phyloP scores from a whole-genome alignment of 2,113 vertebrate genomes.

The Blennius ocellaris region DNA sequence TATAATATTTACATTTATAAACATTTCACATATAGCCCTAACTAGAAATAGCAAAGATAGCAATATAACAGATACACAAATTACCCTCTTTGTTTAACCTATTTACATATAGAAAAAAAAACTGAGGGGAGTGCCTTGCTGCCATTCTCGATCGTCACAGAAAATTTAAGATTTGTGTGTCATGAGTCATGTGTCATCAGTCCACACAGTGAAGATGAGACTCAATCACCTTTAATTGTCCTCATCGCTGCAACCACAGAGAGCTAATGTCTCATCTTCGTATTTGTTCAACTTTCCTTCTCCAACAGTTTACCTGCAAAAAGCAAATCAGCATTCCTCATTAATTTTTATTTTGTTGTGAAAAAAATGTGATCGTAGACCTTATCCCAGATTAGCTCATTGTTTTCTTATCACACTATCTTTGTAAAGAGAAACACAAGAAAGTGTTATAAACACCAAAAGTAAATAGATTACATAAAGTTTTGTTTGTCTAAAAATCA shows the following conservation, averaged over 20 bases:
- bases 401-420: neutral
- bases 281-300: neutral
- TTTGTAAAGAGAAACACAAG: neutral
- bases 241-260: neutral
- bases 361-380: no score
- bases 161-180: neutral
- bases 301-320: neutral
- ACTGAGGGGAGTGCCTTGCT: no score
- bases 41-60: no score
- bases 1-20: no score
- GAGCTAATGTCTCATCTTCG: neutral
- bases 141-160: no score
- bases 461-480: neutral
- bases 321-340: no score
- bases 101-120: no score
- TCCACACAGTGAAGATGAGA: neutral
- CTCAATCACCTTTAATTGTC: constrained; percentile 6
- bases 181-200: constrained; percentile 20
- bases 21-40: no score
- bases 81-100: no score
- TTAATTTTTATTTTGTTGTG: neutral
- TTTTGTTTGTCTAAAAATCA: constrained; percentile 10
- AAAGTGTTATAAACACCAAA: neutral
- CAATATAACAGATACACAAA: no score
- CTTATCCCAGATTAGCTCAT: neutral